Evolutionary conservation across 2,797 vertebrate genomes (phyloP).

Genomic region (Sebastes steindachneri): DNA sequence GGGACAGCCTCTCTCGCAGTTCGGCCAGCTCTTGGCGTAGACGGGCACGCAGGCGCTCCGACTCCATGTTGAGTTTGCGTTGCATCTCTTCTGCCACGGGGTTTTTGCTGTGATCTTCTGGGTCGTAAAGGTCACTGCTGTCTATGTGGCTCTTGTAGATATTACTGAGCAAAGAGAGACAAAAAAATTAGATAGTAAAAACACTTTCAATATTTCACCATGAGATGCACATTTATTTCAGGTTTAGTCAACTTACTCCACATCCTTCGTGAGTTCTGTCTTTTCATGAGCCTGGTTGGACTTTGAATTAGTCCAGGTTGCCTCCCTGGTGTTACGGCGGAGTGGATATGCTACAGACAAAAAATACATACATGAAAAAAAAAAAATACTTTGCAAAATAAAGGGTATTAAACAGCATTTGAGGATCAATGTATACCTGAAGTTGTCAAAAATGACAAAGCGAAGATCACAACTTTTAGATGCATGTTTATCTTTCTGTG

Average conservation of each 20-base stretch:
- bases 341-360: conserved; percentile 72
- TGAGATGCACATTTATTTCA: background rate
- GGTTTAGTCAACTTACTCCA: conserved; percentile 70
- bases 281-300: conserved; percentile 78
- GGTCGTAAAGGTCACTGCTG: conserved; percentile 71
- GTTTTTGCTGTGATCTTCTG: conserved; percentile 36
- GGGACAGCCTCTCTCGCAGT: conserved; percentile 76
- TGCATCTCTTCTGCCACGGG: conserved; percentile 74
- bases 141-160: conserved; percentile 82
- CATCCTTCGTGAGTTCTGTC: conserved; percentile 63
- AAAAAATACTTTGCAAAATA: background rate
- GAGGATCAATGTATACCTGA: conserved; percentile 70
- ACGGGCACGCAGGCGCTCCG: conserved; percentile 75
- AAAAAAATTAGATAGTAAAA: background rate
- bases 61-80: conserved; percentile 77
- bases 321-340: conserved; percentile 57
- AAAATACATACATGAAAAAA: conserved; percentile 2
- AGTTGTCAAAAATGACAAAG: conserved; percentile 61
- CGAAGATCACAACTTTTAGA: conserved; percentile 63
- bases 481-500: conserved; percentile 68
- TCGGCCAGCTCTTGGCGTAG: conserved; percentile 82
- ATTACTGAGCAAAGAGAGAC: conserved; percentile 54
- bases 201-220: background rate
- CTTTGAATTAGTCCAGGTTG: conserved; percentile 55
- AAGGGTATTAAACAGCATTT: background rate